Percentiles rank a stretch among this genome's conserved stretches.
Evolutionary conservation across 37 sponge, comb jelly and placozoan species (phyloP).

Genomic region (Geodia barretti): DNA sequence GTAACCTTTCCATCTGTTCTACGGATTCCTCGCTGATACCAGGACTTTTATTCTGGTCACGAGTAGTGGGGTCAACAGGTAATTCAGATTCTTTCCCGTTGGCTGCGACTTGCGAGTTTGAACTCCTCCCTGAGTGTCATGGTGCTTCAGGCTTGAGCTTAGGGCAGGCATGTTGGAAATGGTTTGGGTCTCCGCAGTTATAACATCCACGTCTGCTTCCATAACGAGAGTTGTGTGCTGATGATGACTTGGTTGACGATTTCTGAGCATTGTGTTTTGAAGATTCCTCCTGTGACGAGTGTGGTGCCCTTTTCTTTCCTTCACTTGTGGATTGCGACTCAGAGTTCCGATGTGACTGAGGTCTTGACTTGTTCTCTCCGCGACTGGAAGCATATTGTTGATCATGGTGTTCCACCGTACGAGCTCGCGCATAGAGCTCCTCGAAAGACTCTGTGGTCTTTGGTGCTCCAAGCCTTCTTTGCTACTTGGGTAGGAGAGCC

Average conservation of each 20-base stretch:
- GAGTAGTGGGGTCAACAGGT: not conserved
- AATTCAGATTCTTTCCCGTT: not conserved
- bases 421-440: conserved; percentile 7
- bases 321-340: not conserved
- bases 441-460: conserved; percentile 10
- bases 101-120: not conserved
- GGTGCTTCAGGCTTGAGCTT: not conserved
- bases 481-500: conserved; percentile 16
- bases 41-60: not conserved
- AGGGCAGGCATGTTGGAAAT: not conserved
- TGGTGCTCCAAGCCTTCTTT: conserved; percentile 19
- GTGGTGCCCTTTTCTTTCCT: not conserved
- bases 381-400: conserved; percentile 14
- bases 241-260: not conserved
- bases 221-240: not conserved
- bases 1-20: not conserved
- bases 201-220: not conserved
- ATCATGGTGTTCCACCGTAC: conserved; percentile 6
- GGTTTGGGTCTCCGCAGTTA: not conserved
- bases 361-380: not conserved
- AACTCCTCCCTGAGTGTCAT: not conserved
- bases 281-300: not conserved
- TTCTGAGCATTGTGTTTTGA: not conserved
- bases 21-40: not conserved
- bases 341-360: not conserved